Conservation (phyloP, 2,888 invertebrate genomes). For the Epiblema foenella region DNA sequence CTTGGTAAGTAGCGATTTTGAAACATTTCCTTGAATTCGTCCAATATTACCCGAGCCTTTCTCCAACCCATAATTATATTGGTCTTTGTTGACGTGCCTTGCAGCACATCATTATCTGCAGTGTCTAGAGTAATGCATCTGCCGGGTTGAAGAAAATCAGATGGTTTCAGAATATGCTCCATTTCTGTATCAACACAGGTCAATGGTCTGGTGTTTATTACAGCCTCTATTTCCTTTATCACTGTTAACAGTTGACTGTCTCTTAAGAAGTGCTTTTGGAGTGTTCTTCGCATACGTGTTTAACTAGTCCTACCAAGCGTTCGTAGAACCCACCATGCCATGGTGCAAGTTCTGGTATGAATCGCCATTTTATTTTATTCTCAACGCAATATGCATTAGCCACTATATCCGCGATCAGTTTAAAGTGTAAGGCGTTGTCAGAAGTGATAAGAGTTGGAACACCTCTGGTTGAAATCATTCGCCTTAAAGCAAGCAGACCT, state of each 20-base stretch:
- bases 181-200: neutral
- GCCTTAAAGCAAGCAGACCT: neutral
- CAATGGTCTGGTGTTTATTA: neutral
- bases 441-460: neutral
- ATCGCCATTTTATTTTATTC: neutral
- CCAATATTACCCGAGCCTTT: neutral
- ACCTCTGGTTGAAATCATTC: neutral
- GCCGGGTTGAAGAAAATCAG: neutral
- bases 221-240: neutral
- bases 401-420: neutral
- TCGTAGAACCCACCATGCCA: neutral
- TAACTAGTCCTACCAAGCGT: neutral
- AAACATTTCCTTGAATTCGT: constrained; percentile 1
- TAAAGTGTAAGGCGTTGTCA: neutral
- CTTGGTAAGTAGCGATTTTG: neutral
- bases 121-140: neutral
- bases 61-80: neutral
- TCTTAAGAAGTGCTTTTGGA: neutral
- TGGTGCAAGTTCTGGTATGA: neutral
- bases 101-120: neutral
- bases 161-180: neutral
- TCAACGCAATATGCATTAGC: neutral
- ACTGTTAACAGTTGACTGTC: neutral
- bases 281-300: neutral
- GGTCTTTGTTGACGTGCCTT: neutral